A percentile compares a stretch with the other conserved stretches of the same genome.
phyloP scores from a whole-genome alignment of 2,888 invertebrate genomes.

The Hirudinaria manillensis region DNA sequence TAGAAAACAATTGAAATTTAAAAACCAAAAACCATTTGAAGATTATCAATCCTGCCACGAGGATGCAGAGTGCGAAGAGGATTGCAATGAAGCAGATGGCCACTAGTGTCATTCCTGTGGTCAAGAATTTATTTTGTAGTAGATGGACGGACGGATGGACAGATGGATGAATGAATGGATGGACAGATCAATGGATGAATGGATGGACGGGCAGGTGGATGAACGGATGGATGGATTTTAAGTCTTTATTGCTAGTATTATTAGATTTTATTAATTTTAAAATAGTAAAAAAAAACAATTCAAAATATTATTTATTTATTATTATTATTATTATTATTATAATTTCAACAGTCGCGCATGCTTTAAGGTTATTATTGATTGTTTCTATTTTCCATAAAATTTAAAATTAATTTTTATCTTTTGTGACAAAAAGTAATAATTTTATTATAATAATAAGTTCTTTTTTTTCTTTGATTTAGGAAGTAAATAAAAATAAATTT shows the following conservation, averaged over 20 bases:
- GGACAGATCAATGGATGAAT: neutral
- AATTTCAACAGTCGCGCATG: neutral
- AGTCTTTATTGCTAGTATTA: neutral
- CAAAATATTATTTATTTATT: neutral
- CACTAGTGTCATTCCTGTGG: slow-evolving; percentile 15
- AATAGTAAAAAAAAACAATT: neutral
- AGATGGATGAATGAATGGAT: neutral
- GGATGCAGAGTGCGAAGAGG: slow-evolving; percentile 28
- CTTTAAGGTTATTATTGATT: no score
- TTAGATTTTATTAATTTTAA: neutral
- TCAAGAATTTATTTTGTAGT: neutral
- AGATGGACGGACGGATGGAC: neutral
- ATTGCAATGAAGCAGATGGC: slow-evolving; percentile 26
- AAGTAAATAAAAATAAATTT: no score
- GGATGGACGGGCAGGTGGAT: neutral
- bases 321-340: neutral
- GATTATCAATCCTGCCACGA: slow-evolving; percentile 20
- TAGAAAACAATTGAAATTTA: no score
- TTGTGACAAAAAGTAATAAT: no score
- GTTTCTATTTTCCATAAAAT: no score
- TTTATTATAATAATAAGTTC: no score
- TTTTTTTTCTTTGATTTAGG: no score
- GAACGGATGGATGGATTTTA: neutral
- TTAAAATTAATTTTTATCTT: no score
- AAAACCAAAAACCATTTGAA: slow-evolving; percentile 20